A percentile compares a stretch with the other conserved stretches of the same genome.
phyloP scores from a whole-genome alignment of 2,888 invertebrate species.

The Tipula vernalis region DNA sequence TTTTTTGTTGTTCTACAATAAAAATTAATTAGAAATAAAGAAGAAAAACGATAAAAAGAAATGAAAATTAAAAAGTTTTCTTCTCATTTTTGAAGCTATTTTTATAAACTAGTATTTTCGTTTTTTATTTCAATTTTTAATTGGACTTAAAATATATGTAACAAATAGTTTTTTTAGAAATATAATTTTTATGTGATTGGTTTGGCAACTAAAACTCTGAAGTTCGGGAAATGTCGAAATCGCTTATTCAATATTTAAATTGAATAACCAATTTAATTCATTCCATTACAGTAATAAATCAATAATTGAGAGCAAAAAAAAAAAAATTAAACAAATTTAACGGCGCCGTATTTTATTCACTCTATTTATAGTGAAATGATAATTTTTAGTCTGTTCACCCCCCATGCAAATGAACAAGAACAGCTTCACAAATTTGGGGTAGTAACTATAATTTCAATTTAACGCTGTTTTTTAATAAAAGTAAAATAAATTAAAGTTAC shows the following conservation, averaged over 20 bases:
- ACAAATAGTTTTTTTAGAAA: background rate
- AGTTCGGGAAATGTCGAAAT: background rate
- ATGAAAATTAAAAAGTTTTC: background rate
- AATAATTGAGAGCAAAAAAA: background rate
- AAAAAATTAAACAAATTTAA: background rate
- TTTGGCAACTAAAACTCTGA: background rate
- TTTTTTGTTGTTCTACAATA: background rate
- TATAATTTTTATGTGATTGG: background rate
- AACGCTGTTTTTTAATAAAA: background rate
- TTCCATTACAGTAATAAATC: background rate
- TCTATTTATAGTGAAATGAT: background rate
- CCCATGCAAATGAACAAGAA: background rate
- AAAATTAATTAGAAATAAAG: background rate
- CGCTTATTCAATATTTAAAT: background rate
- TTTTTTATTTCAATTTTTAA: background rate
- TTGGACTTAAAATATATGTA: background rate
- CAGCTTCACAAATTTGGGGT: background rate
- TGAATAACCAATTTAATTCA: background rate
- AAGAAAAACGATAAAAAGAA: background rate
- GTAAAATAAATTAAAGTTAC: background rate
- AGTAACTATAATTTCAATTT: background rate
- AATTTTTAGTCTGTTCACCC: background rate
- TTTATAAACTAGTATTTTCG: background rate
- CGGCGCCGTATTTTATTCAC: background rate
- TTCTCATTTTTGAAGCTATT: background rate